Evolutionary conservation across 2,797 vertebrate genomes (phyloP).

Genomic region (Amazonetta brasiliensis): DNA sequence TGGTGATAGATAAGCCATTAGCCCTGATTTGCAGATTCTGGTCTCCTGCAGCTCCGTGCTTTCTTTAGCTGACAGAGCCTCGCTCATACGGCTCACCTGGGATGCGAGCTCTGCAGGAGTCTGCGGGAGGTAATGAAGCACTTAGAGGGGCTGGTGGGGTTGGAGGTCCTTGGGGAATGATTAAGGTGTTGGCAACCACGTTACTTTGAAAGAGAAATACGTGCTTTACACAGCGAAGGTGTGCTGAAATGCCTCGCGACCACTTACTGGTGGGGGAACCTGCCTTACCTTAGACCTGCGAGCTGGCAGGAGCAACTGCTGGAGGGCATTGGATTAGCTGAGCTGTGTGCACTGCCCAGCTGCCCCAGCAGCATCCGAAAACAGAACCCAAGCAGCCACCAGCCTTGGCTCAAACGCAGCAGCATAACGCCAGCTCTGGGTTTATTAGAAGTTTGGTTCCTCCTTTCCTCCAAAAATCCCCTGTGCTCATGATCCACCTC

Average conservation of each 20-base stretch:
- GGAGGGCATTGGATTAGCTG: neutral
- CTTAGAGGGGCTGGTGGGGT: neutral
- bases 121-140: constrained; percentile 21
- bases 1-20: neutral
- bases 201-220: constrained; percentile 44
- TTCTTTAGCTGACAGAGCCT: neutral
- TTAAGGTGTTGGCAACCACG: constrained; percentile 32
- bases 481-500: neutral
- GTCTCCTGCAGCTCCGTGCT: neutral
- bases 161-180: constrained; percentile 28
- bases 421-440: neutral
- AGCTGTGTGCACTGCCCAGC: neutral
- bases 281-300: neutral
- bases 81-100: neutral
- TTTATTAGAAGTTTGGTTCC: neutral
- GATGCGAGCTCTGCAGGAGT: constrained; percentile 11
- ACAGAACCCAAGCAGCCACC: neutral
- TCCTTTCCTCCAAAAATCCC: neutral
- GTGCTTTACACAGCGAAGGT: neutral
- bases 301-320: neutral
- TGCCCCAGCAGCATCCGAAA: neutral
- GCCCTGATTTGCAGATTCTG: neutral
- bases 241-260: constrained; percentile 12
- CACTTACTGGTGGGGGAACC: neutral
- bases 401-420: neutral